A percentile compares a stretch with the other conserved stretches of the same genome.
Conservation (phyloP, 2,888 invertebrate species). For the Tethea ocularis region DNA sequence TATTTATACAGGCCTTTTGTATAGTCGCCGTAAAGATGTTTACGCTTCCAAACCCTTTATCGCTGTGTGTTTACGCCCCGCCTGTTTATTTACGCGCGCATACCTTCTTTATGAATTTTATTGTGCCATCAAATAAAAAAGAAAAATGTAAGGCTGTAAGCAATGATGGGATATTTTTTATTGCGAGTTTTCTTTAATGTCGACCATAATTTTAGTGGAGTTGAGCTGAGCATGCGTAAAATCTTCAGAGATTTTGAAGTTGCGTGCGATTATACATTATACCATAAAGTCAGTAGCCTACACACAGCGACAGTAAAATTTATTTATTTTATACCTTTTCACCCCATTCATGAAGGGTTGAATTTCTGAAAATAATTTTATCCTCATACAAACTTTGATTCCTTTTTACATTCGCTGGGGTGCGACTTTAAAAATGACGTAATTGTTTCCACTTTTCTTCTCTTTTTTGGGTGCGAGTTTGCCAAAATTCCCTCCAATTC, state of each 20-base stretch:
- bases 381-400: too few species aligned
- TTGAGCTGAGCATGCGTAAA: not conserved
- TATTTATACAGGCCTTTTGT: conserved; percentile 31
- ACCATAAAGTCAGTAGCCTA: too few species aligned
- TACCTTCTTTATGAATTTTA: conserved; percentile 35
- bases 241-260: not conserved
- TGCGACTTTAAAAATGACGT: too few species aligned
- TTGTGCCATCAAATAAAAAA: conserved; percentile 30
- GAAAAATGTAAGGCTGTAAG: conserved; percentile 21
- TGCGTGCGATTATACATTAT: too few species aligned
- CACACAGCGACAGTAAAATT: too few species aligned
- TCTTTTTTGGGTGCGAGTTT: too few species aligned
- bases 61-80: conserved; percentile 27
- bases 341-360: too few species aligned
- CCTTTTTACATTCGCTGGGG: too few species aligned
- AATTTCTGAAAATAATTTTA: too few species aligned
- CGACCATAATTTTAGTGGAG: not conserved
- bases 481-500: too few species aligned
- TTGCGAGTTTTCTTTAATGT: conserved; percentile 1
- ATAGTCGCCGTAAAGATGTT: conserved; percentile 37
- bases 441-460: too few species aligned
- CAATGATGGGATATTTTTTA: not conserved
- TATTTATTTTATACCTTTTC: too few species aligned
- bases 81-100: conserved; percentile 31
- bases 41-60: conserved; percentile 26